A percentile compares a stretch with the other conserved stretches of the same genome.
Conservation (phyloP, 2,888 invertebrate species). For the Itoplectis maculator region DNA sequence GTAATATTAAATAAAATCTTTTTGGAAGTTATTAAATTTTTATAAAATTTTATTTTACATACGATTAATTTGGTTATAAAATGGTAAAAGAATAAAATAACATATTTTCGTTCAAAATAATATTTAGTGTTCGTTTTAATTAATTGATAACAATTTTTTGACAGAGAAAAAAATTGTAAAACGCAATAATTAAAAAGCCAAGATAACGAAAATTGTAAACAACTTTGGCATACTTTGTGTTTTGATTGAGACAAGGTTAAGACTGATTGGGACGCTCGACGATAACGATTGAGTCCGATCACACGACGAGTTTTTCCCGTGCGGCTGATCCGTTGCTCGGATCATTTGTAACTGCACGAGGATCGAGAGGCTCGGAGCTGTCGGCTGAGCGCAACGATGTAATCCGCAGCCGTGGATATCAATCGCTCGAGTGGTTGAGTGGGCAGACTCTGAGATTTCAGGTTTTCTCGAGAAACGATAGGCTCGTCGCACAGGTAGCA, state of each 20-base stretch:
- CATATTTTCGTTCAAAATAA: neutral
- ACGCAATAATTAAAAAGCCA: neutral
- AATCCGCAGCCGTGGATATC: slow-evolving; percentile 14
- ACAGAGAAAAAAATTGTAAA: too few species aligned
- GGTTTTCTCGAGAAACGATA: slow-evolving; percentile 15
- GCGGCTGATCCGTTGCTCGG: slow-evolving; percentile 5
- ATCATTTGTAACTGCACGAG: slow-evolving; percentile 31
- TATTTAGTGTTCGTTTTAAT: neutral
- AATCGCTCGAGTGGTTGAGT: slow-evolving; percentile 5
- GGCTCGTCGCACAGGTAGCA: neutral
- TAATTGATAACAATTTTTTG: neutral
- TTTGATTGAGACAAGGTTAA: slow-evolving; percentile 20
- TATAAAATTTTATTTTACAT: neutral
- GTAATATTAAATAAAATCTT: neutral
- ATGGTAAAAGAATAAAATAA: neutral
- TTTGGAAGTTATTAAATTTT: slow-evolving; percentile 11
- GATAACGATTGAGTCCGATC: slow-evolving; percentile 26
- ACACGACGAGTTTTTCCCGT: slow-evolving; percentile 22
- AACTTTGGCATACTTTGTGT: slow-evolving; percentile 15
- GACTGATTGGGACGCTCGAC: neutral
- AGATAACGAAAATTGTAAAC: neutral
- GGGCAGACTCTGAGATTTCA: slow-evolving; percentile 14
- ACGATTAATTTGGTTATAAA: neutral
- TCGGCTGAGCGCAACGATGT: neutral
- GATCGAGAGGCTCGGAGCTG: slow-evolving; percentile 4